These are phyloP conservation scores for Girardinus metallicus DNA, from an alignment of 2,797 vertebrate genomes.

Conservation along the genomic window DNA sequence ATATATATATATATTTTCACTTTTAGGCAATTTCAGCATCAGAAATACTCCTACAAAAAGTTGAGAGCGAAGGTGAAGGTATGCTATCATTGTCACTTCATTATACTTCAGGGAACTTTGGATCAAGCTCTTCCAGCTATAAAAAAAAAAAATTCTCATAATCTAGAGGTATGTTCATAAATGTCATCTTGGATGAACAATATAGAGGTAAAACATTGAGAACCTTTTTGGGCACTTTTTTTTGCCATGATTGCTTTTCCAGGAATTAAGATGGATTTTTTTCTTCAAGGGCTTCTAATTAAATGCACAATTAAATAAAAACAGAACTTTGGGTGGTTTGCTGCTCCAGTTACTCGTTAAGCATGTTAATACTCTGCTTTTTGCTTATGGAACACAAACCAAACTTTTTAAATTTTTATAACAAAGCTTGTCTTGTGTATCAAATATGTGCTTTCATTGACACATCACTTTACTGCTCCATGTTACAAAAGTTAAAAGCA, in stretches of 20 bases:
- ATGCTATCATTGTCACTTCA: background rate
- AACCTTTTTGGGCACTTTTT: background rate
- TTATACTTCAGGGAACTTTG: constrained; percentile 3
- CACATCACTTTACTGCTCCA: background rate
- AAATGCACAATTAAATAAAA: background rate
- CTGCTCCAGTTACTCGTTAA: background rate
- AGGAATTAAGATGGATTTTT: background rate
- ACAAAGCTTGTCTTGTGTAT: background rate
- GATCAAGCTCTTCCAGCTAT: background rate
- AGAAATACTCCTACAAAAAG: background rate
- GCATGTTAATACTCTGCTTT: background rate
- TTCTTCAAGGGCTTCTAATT: background rate
- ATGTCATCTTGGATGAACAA: background rate
- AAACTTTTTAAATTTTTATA: background rate
- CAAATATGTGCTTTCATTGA: background rate
- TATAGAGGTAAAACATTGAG: background rate
- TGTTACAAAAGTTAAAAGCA: background rate
- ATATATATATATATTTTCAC: background rate
- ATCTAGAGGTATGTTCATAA: background rate
- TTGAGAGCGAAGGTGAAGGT: background rate
- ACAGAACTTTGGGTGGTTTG: background rate
- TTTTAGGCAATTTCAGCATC: background rate
- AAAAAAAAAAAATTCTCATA: background rate
- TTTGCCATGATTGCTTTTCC: background rate
- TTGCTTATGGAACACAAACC: background rate